Evolutionary conservation across 2,888 invertebrate genomes (phyloP).

Genomic region (Drosophila formosana): DNA sequence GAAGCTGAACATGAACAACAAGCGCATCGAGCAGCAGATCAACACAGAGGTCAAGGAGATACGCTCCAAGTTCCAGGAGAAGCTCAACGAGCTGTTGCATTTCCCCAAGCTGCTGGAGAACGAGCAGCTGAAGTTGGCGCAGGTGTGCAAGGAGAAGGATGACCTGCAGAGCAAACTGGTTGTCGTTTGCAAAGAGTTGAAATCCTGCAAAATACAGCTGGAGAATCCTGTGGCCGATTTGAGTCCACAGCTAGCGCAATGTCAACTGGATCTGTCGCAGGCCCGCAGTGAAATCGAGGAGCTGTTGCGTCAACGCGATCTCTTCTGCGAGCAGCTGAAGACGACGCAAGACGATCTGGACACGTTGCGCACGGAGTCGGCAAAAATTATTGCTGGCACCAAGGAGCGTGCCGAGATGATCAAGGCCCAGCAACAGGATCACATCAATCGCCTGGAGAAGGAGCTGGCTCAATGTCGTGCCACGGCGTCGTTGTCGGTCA

Average conservation of each 20-base stretch:
- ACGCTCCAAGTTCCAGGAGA: constrained; percentile 84
- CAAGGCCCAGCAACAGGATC: constrained; percentile 74
- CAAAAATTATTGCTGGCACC: constrained; percentile 83
- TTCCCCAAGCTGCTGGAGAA: constrained; percentile 84
- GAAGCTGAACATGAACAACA: constrained; percentile 83
- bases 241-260: constrained; percentile 72
- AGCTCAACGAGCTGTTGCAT: constrained; percentile 82
- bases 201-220: constrained; percentile 68
- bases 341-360: constrained; percentile 82
- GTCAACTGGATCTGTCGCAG: constrained; percentile 74
- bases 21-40: constrained; percentile 84
- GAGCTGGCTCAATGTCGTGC: constrained; percentile 84
- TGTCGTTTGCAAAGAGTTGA: constrained; percentile 83
- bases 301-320: constrained; percentile 76
- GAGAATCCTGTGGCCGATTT: constrained; percentile 65
- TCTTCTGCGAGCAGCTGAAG: constrained; percentile 81
- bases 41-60: constrained; percentile 84
- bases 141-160: constrained; percentile 81
- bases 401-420: constrained; percentile 83
- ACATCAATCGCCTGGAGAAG: constrained; percentile 83
- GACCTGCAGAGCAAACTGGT: constrained; percentile 81
- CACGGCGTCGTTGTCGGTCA: constrained; percentile 81
- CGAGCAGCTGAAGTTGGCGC: constrained; percentile 81
- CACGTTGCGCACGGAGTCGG: constrained; percentile 83
- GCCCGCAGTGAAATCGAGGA: constrained; percentile 76